A percentile compares a stretch with the other conserved stretches of the same genome.
These are phyloP conservation scores for Emys orbicularis DNA, from an alignment of 2,797 vertebrate genomes.

Conservation along the genomic window DNA sequence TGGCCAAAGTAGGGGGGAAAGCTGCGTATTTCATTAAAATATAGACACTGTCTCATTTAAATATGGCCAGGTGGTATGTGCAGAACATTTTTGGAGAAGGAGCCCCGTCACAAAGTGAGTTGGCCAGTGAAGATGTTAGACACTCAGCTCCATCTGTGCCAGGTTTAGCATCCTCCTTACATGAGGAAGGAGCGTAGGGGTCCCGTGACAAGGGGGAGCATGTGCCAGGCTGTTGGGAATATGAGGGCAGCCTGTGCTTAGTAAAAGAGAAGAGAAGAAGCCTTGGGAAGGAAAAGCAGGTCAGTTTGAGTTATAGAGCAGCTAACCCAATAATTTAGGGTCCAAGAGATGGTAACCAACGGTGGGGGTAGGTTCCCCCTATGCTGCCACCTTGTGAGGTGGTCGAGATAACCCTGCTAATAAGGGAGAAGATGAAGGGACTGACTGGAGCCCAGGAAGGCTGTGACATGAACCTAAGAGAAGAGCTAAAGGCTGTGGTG, in stretches of 20 bases:
- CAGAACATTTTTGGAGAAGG: background rate
- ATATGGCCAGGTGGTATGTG: background rate
- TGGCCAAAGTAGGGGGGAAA: background rate
- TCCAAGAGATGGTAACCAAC: no score
- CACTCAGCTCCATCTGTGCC: background rate
- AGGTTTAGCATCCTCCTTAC: background rate
- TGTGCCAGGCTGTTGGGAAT: background rate
- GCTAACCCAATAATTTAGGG: no score
- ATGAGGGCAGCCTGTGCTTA: background rate
- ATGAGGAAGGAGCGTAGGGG: background rate
- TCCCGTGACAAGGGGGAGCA: background rate
- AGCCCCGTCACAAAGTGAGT: background rate
- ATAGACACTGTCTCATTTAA: fast-evolving
- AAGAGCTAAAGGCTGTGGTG: background rate
- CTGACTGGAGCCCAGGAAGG: background rate
- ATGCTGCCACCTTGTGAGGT: background rate
- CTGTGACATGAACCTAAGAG: background rate
- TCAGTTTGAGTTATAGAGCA: background rate
- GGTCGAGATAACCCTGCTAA: no score
- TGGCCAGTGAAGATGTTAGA: background rate
- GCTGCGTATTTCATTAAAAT: background rate
- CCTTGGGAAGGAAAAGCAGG: background rate
- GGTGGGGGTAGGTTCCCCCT: no score
- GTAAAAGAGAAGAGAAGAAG: background rate
- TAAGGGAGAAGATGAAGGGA: no score